phyloP scores from a whole-genome alignment of 2,797 vertebrate species.

The Peromyscus eremicus region DNA sequence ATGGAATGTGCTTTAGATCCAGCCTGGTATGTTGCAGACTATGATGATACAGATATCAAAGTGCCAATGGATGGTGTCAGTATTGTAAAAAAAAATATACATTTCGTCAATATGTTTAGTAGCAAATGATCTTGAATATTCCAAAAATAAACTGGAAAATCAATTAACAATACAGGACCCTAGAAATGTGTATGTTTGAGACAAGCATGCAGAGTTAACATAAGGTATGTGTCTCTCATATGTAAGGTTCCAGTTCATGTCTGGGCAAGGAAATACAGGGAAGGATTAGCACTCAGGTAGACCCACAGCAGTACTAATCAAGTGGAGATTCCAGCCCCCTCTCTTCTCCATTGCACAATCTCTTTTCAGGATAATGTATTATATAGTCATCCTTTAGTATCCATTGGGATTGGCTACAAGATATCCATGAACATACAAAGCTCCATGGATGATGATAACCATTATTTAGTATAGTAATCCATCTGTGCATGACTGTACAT shows the following conservation, averaged over 20 bases:
- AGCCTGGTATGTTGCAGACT: neutral
- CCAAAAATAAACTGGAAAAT: neutral
- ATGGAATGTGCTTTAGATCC: neutral
- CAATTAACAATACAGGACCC: neutral
- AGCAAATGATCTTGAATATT: neutral
- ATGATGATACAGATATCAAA: neutral
- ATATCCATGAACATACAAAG: fast-evolving
- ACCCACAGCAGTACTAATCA: neutral
- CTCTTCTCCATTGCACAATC: fast-evolving
- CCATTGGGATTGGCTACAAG: too few species aligned
- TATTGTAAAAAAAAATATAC: neutral
- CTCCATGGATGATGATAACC: neutral
- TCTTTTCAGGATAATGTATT: neutral
- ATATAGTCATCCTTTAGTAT: neutral
- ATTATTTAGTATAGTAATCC: neutral
- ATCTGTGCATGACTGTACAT: too few species aligned
- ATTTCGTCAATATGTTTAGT: neutral
- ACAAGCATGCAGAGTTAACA: fast-evolving
- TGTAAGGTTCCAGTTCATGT: neutral
- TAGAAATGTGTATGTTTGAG: neutral
- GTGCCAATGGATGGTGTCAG: neutral
- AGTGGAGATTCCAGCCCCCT: fast-evolving
- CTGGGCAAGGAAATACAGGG: fast-evolving
- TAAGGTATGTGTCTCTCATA: fast-evolving
- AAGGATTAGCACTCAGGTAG: neutral